Base-by-base conservation (phyloP, 2,888 invertebrate species). In the Drosophila ezoana region DNA sequence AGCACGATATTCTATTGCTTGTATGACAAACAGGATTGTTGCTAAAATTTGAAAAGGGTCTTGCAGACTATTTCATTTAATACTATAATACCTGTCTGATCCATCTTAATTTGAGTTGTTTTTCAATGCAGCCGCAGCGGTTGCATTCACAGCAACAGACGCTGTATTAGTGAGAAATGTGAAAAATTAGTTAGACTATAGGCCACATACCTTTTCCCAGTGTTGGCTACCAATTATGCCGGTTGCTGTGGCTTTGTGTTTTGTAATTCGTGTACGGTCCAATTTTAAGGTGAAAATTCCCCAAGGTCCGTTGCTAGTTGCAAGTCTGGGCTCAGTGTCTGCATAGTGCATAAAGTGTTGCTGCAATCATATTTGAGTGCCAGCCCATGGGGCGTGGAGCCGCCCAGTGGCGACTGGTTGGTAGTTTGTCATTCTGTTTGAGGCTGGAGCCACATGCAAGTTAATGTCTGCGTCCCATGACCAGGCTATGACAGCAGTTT, bases 211-310 rank as follows among this genome's bases (percentile, higher is more conserved):
- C 47, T 28, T 60, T 38, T 38, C 20, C 20, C 33, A 35, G 6
- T 38, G 32, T 20, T 28, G 35, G 43, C 33, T 40, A 56, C 65
- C 80, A 80, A 80, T 80, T 80, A 76, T 49, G 49, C 51, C 38
- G 53, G 81, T 71, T 83, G 70, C 69, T 83, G 66, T 69, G 71
- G 81, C 72, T 75, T 51, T 49, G 20, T 18, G 57, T 61, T 67
- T 53, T 47, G 16, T 18, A 32, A 35, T 49, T 33, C n/a, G 40
- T 49, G 33, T n/a, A 32, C 20, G 16, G 43, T 35, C 33, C 45
- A 38, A 67, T 33, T 38, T 40, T 37, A 53, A 78, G 79, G 73
- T 77, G 62, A 45, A 41, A 57, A 73, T n/a, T 66, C 67, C 62
- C 73, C 44, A 43, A 28, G 43, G 59, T 18, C 20, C 18, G 16